These are phyloP conservation scores for Ochropleura leucogaster DNA, from an alignment of 2,888 invertebrate genomes.

Conservation along the genomic window DNA sequence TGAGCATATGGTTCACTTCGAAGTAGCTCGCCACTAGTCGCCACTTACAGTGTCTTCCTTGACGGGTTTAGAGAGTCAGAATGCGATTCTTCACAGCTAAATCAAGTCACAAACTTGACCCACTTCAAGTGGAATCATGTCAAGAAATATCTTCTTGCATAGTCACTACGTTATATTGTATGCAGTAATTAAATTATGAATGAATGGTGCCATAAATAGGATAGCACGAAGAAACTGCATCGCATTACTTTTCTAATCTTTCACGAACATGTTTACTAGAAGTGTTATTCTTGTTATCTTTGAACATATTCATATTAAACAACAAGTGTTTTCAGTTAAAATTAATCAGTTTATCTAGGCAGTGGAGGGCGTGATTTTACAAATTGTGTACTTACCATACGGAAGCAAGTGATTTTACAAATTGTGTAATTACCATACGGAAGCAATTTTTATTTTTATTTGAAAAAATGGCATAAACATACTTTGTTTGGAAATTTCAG, in stretches of 20 bases:
- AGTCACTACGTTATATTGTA: background rate
- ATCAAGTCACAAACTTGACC: conserved; percentile 35
- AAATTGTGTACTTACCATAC: background rate
- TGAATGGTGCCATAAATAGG: conserved; percentile 37
- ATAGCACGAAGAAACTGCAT: conserved; percentile 31
- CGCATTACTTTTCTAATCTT: conserved; percentile 38
- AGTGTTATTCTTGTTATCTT: conserved; percentile 36
- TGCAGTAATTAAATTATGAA: conserved; percentile 59
- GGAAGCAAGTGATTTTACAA: conserved; percentile 19
- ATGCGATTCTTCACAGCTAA: background rate
- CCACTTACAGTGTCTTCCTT: background rate
- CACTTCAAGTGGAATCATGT: conserved; percentile 30
- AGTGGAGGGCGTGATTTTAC: conserved; percentile 25
- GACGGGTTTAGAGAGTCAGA: background rate
- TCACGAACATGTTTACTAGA: conserved; percentile 19
- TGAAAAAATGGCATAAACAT: background rate
- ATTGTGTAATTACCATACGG: background rate
- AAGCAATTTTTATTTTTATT: conserved; percentile 5
- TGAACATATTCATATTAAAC: background rate
- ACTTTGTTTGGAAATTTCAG: background rate
- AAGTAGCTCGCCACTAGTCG: background rate
- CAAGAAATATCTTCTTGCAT: conserved; percentile 37
- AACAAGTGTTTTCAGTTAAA: conserved; percentile 25
- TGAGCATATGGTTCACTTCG: background rate
- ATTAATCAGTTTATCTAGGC: conserved; percentile 31